These are phyloP conservation scores for Peromyscus leucopus DNA, from an alignment of 2,113 vertebrate genomes.

Conservation along the genomic window DNA sequence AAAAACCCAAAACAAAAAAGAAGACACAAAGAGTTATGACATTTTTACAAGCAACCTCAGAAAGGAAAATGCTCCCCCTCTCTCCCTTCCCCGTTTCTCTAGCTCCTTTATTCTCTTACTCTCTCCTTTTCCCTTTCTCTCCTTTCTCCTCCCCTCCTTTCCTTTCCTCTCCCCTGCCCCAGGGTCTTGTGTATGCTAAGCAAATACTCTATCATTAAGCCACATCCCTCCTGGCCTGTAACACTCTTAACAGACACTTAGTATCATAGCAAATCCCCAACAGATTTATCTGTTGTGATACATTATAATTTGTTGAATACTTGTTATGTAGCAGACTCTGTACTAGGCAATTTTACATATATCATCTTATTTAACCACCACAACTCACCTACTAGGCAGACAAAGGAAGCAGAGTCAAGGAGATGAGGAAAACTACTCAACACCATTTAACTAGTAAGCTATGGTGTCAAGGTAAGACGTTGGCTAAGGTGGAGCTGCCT, in stretches of 20 bases:
- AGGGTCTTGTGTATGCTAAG: not conserved
- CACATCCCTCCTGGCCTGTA: not conserved
- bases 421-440: slow-evolving; percentile 26
- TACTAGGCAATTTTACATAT: not conserved
- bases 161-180: not conserved
- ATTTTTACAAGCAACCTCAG: slow-evolving; percentile 20
- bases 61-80: not conserved
- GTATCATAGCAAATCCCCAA: slow-evolving; percentile 31
- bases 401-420: slow-evolving; percentile 47
- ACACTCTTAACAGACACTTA: slow-evolving; percentile 24
- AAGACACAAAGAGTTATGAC: not conserved
- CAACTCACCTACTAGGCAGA: slow-evolving; percentile 35
- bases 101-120: not conserved
- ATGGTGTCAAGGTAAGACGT: not conserved
- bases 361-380: slow-evolving; percentile 42
- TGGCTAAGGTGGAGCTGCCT: not conserved
- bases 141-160: not conserved
- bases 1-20: not conserved
- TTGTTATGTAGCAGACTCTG: not conserved
- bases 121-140: no score
- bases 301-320: slow-evolving; percentile 31
- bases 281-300: not conserved
- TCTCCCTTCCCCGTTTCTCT: no score
- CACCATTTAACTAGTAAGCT: not conserved
- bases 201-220: not conserved